Evolutionary conservation across 2,797 vertebrate genomes (phyloP).

Genomic region (Myotis daubentonii): DNA sequence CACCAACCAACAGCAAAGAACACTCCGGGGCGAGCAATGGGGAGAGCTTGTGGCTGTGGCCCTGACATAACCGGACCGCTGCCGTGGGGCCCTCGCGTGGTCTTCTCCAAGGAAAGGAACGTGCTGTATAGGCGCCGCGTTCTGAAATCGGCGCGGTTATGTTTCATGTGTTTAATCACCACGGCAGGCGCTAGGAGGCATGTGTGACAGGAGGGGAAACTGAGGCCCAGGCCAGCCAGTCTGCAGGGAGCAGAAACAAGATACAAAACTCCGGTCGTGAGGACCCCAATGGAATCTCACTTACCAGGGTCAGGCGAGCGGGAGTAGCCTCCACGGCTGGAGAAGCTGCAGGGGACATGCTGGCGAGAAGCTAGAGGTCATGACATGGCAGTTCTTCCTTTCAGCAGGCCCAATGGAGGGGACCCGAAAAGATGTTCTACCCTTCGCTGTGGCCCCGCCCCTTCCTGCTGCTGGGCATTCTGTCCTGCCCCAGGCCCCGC

Average conservation of each 20-base stretch:
- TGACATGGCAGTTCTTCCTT: rapidly evolving
- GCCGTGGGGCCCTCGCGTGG: rapidly evolving
- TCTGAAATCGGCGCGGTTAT: not conserved
- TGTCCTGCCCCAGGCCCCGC: not conserved
- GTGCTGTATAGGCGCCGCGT: too few relatives aligned
- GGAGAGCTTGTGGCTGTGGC: not conserved
- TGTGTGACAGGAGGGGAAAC: not conserved
- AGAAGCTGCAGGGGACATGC: not conserved
- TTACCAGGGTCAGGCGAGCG: not conserved
- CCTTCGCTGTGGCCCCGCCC: too few relatives aligned
- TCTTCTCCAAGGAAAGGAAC: not conserved
- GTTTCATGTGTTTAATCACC: not conserved
- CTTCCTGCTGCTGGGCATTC: not conserved
- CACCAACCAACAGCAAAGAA: not conserved
- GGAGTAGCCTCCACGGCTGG: rapidly evolving
- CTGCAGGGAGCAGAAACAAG: not conserved
- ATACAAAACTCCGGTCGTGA: not conserved
- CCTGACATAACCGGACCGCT: not conserved
- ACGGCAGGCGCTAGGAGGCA: rapidly evolving
- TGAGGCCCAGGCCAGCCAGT: not conserved
- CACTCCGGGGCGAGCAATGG: not conserved
- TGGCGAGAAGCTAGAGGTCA: not conserved
- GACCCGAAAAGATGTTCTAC: not conserved
- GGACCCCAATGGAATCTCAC: not conserved
- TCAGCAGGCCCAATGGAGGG: rapidly evolving